Conservation (phyloP, 2,113 vertebrate species). For the Climacteris rufus region DNA sequence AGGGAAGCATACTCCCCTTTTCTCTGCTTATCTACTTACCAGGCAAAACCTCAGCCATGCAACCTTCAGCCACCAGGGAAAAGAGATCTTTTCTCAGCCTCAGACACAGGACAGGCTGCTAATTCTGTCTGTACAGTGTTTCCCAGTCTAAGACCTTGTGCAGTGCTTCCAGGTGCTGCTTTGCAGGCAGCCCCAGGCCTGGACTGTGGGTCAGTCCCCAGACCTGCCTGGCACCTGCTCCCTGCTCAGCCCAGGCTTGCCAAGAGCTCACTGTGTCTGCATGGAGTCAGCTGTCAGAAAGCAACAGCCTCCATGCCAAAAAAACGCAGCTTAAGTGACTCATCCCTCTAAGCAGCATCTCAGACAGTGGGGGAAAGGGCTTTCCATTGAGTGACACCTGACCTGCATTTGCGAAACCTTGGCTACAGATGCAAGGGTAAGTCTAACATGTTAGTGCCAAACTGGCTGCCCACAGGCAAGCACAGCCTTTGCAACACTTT, state of each 20-base stretch:
- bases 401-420: slow-evolving; percentile 9
- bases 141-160: background rate
- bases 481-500: background rate
- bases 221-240: background rate
- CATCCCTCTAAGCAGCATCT: background rate
- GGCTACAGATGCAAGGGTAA: background rate
- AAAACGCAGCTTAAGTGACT: background rate
- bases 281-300: background rate
- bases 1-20: background rate
- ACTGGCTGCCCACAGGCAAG: background rate
- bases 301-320: background rate
- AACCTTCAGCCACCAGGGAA: background rate
- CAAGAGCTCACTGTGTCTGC: background rate
- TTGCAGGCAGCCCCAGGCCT: background rate
- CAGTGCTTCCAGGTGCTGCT: background rate
- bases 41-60: background rate
- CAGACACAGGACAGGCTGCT: background rate
- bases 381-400: background rate
- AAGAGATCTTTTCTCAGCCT: background rate
- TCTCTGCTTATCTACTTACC: background rate
- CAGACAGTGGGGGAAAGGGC: background rate
- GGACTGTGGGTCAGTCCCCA: background rate
- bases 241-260: background rate
- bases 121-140: background rate
- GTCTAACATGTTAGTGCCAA: background rate